Evolutionary conservation across 1,140 invertebrate species (phyloP), one percentile per base, ranked within the genome.

Genomic region (Ceratosolen fusciceps): DNA sequence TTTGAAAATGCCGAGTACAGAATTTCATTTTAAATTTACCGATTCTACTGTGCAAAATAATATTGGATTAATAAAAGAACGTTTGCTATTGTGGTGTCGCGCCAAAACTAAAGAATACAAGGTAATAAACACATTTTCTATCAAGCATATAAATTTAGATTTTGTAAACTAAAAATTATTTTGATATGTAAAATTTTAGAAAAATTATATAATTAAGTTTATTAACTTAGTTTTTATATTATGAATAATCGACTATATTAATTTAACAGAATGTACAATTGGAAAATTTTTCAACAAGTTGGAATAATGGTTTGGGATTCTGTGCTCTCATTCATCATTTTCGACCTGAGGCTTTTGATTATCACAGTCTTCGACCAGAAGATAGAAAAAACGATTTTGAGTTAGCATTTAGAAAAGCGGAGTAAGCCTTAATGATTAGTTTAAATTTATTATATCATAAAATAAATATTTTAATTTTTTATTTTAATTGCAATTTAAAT

Each of bases 301-400:
- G 97, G 97, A 95, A 94, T 90, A 95, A 98, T 91, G 98, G 98
- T 87, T 92, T 99, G 90, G 98, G 97, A 83, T 99, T 99, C 92
- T 98, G 97, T 91, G 98, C 98, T 84, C 93, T 99, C 80, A 93
- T 98, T 85, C 98, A 99, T 92, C 96, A 98, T 91, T 98, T 98
- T 91, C 95, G 95, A 90, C 97, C 97, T 73, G 95, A 99, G 88
- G 94, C 97, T 83, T 99, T 99, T 91, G 97, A 99, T 91, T 99
- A 96, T 91, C 91, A 93, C 83, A 91, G 93, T 88, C 93, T 99
- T 83, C 93, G 95, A 86, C 94, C 97, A 68, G 95, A 98, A 89
- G 94, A 97, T 87, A 94, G 97, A 85, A 93, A 95, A 87, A 92
- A 96, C 10, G 87, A 99, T 91, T 99, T 99, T 87, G 95, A 97